Base-by-base conservation (phyloP, 2,888 invertebrate species). In the Belgica antarctica region DNA sequence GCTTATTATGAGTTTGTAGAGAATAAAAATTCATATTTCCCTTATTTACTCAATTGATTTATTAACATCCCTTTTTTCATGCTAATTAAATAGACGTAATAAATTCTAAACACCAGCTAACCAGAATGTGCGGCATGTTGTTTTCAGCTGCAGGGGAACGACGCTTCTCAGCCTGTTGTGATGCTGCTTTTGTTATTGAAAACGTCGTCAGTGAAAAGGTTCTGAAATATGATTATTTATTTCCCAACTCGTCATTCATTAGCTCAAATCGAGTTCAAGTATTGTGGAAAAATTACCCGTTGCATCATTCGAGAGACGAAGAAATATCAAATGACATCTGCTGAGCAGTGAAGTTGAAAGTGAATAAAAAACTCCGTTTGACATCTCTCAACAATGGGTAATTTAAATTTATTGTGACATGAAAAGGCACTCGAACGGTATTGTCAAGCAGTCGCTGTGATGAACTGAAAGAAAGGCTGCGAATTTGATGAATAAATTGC, bases 11-110 rank as follows among this genome's bases (percentile, higher is more conserved):
- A 59, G 27, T 27, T 27, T 8, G 15, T 27, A 52, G 24, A 59
- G 22, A 25, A 59, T 59, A 15, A 10, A 15, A 19, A 19, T 59
- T 59, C 15, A 59, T 59, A 59, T 59, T 27, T 27, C 59, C 27
- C 27, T 27, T 59, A 59, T 59, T 59, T 59, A 59, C 25, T 47
- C 34, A 65, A 65, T 65, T 68, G 68, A 68, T 68, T 68, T 68
- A 68, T 68, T 52, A 68, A 68, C 68, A 68, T 68, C 68, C 68
- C 57, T 68, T 68, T n/a, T 68, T 68, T 68, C 68, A 68, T 68
- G 68, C 68, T 68, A 68, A 68, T 68, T 68, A 68, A 68, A 68
- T 68, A 34, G 57, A 68, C 65, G 65, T 34, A 68, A 68, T 68
- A 68, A 68, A 68, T 68, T 68, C 68, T 57, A 68, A 68, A 19